Base-by-base conservation (phyloP, 1,140 invertebrate species). In the Heliconius himera region DNA sequence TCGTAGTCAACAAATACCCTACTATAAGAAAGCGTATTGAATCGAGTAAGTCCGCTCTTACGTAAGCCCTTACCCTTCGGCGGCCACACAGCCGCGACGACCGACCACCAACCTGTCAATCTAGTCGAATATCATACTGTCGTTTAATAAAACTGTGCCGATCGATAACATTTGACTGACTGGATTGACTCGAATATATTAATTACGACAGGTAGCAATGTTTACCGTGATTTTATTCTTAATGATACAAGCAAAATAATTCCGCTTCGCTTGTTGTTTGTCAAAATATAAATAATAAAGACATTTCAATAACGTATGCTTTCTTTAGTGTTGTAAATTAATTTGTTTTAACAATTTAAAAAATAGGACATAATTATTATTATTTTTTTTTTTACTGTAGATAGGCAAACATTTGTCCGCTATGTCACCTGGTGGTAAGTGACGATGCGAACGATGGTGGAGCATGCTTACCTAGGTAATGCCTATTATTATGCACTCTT, bases 31-130 rank as follows among this genome's bases (percentile, higher is more conserved):
- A 41, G 56, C 73, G 74, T 73, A 74, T 73, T 76, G 26, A 80
- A 76, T 80, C 79, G 20, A 77, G 79, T 76, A 51, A 41, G 46
- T 76, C 79, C 41, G 41, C 54, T 71, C 70, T 79, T 79, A 79
- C 46, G 72, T 76, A 80, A 76, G 49, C 13, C 74, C 29, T 33
- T 72, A 72, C 74, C 78, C 78, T 56, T 79, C 46, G 73, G 70
- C 75, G 71, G 38, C 26, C 46, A 60, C 38, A 26, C 73, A 56
- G 22, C 74, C 73, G 49, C 41, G 51, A 26, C 72, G 36, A 80
- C 66, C 78, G 70, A 51, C 71, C 75, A 75, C 49, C 49, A 46
- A 75, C 78, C 74, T 66, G 73, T 79, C 70, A 75, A 60, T 51
- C 78, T 46, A 72, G 70, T 29, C 51, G 70, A 36, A 72, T 72